Base-by-base conservation (phyloP, 2,113 vertebrate species). In the Porphyrio hochstetteri region DNA sequence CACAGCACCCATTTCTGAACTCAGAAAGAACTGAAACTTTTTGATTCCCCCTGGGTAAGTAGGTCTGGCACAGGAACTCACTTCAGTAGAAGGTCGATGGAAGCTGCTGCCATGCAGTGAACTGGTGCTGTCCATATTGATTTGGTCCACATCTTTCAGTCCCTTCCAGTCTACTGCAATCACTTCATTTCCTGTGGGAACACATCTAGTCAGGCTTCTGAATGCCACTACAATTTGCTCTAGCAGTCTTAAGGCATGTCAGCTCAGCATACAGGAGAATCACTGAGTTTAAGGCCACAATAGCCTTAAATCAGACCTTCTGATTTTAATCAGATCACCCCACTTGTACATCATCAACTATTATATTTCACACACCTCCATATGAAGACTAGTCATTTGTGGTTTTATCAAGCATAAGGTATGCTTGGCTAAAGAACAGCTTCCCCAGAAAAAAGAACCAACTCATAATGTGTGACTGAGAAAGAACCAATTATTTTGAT, bases 141-240 rank as follows among this genome's bases (percentile, higher is more conserved):
- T 98, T 83, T 98, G 98, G 80, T 98, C 98, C 14, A 98, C 98
- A 97, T 98, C 98, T 84, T 98, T 98, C 71, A 98, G 96, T 40
- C 98, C 98, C 60, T 98, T 98, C 98, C 98, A 98, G 70, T 98
- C 98, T 57, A 98, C 98, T 2, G 98, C 97, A 77, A 98, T 98
- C 95, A 98, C 98, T 87, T 98, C 98, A 0, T 98, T 98, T 89
- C 98, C 98, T 98, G 92, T 77, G 63, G 88, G 60, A 83, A 95
- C 80, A 89, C 25, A 94, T 17, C 72, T 44, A 68, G 44, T 97
- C 69, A 93, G 64, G 35, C 27, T 82, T 77, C 75, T 60, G 25
- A 82, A 86, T 16, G 8, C 21, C 70, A 48, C 52, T 16, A 57
- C 33, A 31, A 29, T 13, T 74, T 57, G 6, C 52, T 68, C 53